Percentiles rank a stretch among this genome's conserved stretches.
Evolutionary conservation across 2,113 vertebrate species (phyloP).

Genomic region (Tetraodon nigroviridis): DNA sequence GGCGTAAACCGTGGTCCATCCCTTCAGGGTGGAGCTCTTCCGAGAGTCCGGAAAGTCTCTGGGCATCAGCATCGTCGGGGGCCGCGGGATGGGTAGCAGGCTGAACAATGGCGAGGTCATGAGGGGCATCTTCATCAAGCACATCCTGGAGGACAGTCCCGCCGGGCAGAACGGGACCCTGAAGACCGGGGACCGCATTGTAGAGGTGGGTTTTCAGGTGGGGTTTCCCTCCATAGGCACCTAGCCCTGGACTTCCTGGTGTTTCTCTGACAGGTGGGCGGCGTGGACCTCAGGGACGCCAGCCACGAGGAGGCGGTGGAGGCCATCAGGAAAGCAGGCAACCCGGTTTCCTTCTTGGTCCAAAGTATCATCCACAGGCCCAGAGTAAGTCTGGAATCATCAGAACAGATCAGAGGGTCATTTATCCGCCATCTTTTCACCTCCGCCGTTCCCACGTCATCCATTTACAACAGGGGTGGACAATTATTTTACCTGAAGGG

Average conservation of each 20-base stretch:
- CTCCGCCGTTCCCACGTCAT: too few relatives aligned
- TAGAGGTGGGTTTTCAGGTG: slow-evolving; percentile 79
- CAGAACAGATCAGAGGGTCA: neutral
- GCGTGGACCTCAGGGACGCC: slow-evolving; percentile 91
- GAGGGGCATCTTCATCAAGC: slow-evolving; percentile 98
- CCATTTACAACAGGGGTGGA: too few relatives aligned
- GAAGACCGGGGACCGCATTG: slow-evolving; percentile 92
- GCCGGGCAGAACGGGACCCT: slow-evolving; percentile 91
- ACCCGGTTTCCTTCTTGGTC: slow-evolving; percentile 92
- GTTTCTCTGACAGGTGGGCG: slow-evolving; percentile 84
- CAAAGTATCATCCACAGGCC: slow-evolving; percentile 91
- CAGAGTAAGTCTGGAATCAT: slow-evolving; percentile 77
- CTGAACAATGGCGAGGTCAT: slow-evolving; percentile 94
- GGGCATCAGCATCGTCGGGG: slow-evolving; percentile 97
- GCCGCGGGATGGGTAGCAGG: slow-evolving; percentile 95
- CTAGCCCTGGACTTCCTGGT: neutral
- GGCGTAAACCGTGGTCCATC: neutral
- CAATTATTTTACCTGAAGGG: too few relatives aligned
- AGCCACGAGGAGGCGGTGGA: slow-evolving; percentile 98
- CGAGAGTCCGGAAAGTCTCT: slow-evolving; percentile 89
- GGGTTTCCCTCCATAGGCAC: neutral
- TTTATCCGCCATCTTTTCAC: too few relatives aligned
- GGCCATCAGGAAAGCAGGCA: slow-evolving; percentile 94
- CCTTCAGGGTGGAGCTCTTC: slow-evolving; percentile 89
- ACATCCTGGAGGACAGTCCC: slow-evolving; percentile 93